Base-by-base conservation (phyloP, 1,140 invertebrate species). In the Drosophila ironensis region DNA sequence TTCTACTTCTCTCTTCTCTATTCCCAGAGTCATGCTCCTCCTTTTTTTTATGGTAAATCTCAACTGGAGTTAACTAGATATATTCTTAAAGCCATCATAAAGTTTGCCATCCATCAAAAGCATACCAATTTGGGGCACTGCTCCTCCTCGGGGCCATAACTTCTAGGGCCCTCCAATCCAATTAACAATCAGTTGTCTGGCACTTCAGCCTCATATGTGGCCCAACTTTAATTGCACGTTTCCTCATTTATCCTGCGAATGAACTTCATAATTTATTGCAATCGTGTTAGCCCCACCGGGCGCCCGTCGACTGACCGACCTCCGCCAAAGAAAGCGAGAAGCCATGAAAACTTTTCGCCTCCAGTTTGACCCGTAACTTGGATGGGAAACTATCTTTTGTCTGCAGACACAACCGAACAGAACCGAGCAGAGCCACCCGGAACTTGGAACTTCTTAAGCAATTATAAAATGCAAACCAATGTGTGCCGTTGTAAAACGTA, bases 231-330 rank as follows among this genome's bases (percentile, higher is more conserved):
- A 84, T 84, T 84, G 78, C 78, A 78, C 72, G 80, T 86, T 68
- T 70, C 59, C 68, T 59, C 56, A 56, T 74, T 74, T 64, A 78
- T 80, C 75, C 52, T 80, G 48, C 67, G 69, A 74, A 60, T 60
- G 42, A 44, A 66, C 57, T 84, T 67, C 51, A 84, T 86, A 86
- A 84, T 86, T 84, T 84, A 86, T 86, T 73, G 42, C 77, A 76
- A 82, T 64, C 77, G 77, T 61, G 59, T 63, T 76, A 69, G 64
- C 44, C 76, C 72, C 19, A 47, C 33, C 19, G 35, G 51, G 50
- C 22, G 28, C 28, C 11, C 14, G 30, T 30, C 28, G 28, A 30
- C 28, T 14, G 45, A 47, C 50, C 57, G 16, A 30, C 14, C 17
- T n/a, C 16, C 14, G 19, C 22, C 27, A 24, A 67, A 46, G 61